A percentile compares a stretch with the other conserved stretches of the same genome.
Conservation (phyloP, 2,888 invertebrate species). For the Strigamia transsilvanica region DNA sequence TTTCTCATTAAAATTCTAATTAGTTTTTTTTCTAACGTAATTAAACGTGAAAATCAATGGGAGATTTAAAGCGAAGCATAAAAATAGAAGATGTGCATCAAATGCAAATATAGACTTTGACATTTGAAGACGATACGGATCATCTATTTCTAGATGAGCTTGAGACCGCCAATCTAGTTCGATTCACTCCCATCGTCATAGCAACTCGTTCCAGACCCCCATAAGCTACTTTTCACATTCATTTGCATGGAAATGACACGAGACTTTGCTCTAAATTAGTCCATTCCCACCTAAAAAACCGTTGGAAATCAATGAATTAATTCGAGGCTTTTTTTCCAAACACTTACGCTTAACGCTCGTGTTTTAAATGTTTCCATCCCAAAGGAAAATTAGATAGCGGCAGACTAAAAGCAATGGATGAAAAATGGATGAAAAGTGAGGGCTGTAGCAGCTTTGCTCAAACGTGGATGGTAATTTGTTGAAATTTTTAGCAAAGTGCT, state of each 20-base stretch:
- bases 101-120: background rate
- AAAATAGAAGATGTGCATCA: background rate
- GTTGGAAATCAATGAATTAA: constrained; percentile 11
- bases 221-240: constrained; percentile 10
- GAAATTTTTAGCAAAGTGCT: constrained; percentile 10
- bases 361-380: constrained; percentile 9
- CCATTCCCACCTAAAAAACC: background rate
- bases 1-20: no score
- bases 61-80: background rate
- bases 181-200: background rate
- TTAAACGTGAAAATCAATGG: no score
- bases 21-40: no score
- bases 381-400: background rate
- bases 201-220: background rate
- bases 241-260: background rate
- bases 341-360: background rate
- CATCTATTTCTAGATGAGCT: background rate
- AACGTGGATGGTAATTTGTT: constrained; percentile 12
- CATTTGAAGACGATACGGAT: constrained; percentile 1
- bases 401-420: background rate
- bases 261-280: background rate
- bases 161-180: background rate
- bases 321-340: constrained; percentile 54
- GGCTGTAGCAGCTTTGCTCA: background rate
- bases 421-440: constrained; percentile 6